Conservation (phyloP, 2,888 invertebrate genomes). For the Brachyptera risi region DNA sequence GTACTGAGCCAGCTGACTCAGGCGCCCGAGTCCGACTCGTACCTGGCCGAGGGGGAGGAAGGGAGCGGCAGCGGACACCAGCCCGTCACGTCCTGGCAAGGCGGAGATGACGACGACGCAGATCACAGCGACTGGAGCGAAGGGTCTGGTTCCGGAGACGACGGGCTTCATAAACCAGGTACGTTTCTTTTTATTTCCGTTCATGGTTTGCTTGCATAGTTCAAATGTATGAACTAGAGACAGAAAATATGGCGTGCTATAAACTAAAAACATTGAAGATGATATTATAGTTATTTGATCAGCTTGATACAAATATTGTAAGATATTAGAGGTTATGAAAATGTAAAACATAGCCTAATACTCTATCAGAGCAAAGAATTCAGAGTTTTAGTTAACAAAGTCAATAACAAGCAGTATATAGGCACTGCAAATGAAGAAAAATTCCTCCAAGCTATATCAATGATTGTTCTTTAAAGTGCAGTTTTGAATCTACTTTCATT, state of each 20-base stretch:
- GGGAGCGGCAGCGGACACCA: slow-evolving; percentile 30
- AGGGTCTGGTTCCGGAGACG: slow-evolving; percentile 57
- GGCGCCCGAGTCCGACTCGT: slow-evolving; percentile 38
- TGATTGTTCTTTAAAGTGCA: too few species aligned
- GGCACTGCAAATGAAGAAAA: not conserved
- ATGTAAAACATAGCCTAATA: not conserved
- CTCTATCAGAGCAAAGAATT: not conserved
- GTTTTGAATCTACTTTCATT: not conserved
- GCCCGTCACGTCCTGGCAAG: slow-evolving; percentile 5
- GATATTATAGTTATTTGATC: too few species aligned
- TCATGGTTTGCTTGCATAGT: too few species aligned
- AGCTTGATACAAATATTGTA: too few species aligned
- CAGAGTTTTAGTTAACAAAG: too few species aligned
- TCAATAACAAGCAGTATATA: not conserved
- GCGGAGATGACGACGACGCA: slow-evolving; percentile 27
- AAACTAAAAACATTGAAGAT: too few species aligned
- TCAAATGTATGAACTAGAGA: too few species aligned
- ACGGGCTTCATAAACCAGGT: too few species aligned
- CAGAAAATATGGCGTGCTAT: too few species aligned
- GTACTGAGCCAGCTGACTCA: slow-evolving; percentile 37
- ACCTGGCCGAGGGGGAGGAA: slow-evolving; percentile 34
- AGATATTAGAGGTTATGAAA: not conserved
- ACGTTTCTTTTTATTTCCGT: too few species aligned
- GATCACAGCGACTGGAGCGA: slow-evolving; percentile 25
- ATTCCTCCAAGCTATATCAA: not conserved